These are phyloP conservation scores for Neoarius graeffei DNA, from an alignment of 2,113 vertebrate species.

Conservation along the genomic window DNA sequence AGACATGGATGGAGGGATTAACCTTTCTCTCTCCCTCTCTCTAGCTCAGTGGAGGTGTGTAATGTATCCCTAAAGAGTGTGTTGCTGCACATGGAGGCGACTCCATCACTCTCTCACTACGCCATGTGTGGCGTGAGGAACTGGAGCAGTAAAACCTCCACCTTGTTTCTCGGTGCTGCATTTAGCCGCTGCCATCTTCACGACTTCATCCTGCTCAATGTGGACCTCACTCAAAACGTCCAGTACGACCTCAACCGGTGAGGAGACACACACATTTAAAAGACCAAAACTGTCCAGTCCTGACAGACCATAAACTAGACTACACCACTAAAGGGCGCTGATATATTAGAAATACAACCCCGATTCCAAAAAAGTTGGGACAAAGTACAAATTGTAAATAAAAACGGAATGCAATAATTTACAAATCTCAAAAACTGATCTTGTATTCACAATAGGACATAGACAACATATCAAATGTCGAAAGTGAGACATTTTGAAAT, in stretches of 20 bases:
- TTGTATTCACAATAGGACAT: too few species aligned
- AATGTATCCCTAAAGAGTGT: slow-evolving; percentile 89
- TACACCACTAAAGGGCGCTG: neutral
- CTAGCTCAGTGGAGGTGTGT: slow-evolving; percentile 78
- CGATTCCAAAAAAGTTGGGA: too few species aligned
- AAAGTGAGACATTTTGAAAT: too few species aligned
- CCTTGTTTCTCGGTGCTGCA: slow-evolving; percentile 59
- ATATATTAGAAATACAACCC: neutral
- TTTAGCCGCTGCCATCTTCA: slow-evolving; percentile 93
- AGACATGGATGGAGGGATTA: neutral
- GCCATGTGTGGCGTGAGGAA: slow-evolving; percentile 88
- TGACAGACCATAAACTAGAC: neutral
- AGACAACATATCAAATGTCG: too few species aligned
- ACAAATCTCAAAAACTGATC: too few species aligned
- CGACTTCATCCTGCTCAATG: slow-evolving; percentile 91
- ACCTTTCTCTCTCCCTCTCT: slow-evolving; percentile 65
- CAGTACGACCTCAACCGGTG: slow-evolving; percentile 97
- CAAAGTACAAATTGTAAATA: too few species aligned
- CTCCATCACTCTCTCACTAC: slow-evolving; percentile 90
- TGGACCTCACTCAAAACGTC: slow-evolving; percentile 95
- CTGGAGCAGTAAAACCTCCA: slow-evolving; percentile 84
- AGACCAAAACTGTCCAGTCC: neutral
- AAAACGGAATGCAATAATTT: too few species aligned
- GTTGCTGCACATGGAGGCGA: slow-evolving; percentile 91
- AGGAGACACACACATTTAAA: slow-evolving; percentile 36